phyloP scores from a whole-genome alignment of 2,888 invertebrate genomes.

The Callyntrura guangdongensis region DNA sequence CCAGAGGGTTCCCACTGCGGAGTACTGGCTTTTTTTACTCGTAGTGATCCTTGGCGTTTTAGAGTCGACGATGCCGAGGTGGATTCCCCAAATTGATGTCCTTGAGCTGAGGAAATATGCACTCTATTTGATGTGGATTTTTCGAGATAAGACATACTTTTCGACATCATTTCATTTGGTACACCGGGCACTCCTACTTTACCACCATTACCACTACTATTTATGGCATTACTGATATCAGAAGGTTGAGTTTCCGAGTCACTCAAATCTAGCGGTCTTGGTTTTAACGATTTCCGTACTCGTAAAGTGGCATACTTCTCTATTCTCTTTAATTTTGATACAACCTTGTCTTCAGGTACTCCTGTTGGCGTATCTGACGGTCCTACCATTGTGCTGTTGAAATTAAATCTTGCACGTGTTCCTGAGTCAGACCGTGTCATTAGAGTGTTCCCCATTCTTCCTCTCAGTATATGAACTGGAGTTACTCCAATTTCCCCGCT shows the following conservation, averaged over 20 bases:
- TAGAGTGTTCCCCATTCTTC: slow-evolving; percentile 61
- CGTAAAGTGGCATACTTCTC: slow-evolving; percentile 84
- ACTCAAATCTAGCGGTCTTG: slow-evolving; percentile 75
- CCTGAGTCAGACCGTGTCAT: slow-evolving; percentile 83
- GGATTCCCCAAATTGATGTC: slow-evolving; percentile 63
- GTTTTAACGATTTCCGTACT: slow-evolving; percentile 78
- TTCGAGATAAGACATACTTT: slow-evolving; percentile 84
- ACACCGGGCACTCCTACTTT: slow-evolving; percentile 73
- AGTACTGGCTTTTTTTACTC: slow-evolving; percentile 74
- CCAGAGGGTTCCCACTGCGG: slow-evolving; percentile 82
- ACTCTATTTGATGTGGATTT: slow-evolving; percentile 80
- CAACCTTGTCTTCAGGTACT: slow-evolving; percentile 78
- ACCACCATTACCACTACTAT: slow-evolving; percentile 36
- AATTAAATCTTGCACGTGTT: slow-evolving; percentile 81
- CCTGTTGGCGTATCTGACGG: slow-evolving; percentile 50
- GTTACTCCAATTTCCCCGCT: slow-evolving; percentile 78
- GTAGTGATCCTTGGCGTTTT: slow-evolving; percentile 83
- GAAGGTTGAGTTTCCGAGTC: slow-evolving; percentile 57
- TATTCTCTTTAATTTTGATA: slow-evolving; percentile 82
- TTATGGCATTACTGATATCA: slow-evolving; percentile 14
- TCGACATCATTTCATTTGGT: slow-evolving; percentile 82
- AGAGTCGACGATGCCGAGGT: slow-evolving; percentile 76
- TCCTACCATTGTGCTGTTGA: slow-evolving; percentile 62
- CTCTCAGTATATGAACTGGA: slow-evolving; percentile 68
- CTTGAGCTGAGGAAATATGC: slow-evolving; percentile 77